Percentiles rank a stretch among this genome's conserved stretches.
Evolutionary conservation across 2,113 vertebrate species (phyloP).

Genomic region (Caranx melampygus): DNA sequence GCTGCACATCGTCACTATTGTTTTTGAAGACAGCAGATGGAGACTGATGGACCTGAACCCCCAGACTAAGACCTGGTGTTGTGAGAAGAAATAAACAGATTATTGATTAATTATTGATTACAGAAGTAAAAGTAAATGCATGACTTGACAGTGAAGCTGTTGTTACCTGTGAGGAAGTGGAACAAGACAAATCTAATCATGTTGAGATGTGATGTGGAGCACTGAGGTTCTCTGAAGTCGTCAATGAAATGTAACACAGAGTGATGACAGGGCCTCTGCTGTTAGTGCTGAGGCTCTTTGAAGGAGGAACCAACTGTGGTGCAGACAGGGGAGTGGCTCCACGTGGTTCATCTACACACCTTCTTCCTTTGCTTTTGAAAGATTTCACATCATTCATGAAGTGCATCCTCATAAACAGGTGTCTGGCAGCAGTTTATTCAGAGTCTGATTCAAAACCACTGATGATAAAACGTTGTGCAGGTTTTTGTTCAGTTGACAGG

Average conservation of each 20-base stretch:
- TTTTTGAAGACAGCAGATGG: no score
- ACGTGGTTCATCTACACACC: not conserved
- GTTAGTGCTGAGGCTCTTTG: no score
- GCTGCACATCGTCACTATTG: no score
- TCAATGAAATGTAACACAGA: not conserved
- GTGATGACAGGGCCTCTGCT: no score
- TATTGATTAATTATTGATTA: no score
- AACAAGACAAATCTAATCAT: constrained; percentile 5
- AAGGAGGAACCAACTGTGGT: no score
- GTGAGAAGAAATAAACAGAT: not conserved
- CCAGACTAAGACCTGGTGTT: not conserved
- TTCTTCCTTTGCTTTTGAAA: no score
- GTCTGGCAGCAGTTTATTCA: not conserved
- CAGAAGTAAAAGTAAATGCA: not conserved
- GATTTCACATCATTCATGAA: not conserved
- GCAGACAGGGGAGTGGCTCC: not conserved
- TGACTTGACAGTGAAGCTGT: not conserved
- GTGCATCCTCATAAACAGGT: not conserved
- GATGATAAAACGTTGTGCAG: not conserved
- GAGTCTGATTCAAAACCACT: not conserved
- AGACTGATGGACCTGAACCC: no score
- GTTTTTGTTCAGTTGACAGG: constrained; percentile 46
- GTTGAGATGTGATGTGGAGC: not conserved
- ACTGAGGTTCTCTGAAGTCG: no score
- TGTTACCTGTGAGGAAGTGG: not conserved